phyloP scores from a whole-genome alignment of 1,140 invertebrate species.

The Lasioglossum albipes region DNA sequence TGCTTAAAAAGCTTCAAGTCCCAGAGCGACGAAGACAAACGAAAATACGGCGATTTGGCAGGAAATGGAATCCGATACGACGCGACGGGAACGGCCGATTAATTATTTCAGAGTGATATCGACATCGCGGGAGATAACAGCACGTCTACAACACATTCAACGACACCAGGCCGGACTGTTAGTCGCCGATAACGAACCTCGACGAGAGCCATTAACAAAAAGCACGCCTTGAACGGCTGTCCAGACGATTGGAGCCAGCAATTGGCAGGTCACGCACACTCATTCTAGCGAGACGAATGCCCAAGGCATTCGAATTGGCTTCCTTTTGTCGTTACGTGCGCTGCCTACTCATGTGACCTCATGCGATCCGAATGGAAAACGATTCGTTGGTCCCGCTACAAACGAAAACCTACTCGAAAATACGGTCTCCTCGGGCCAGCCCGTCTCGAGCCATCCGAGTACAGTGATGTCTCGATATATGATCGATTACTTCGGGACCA shows the following conservation, averaged over 20 bases:
- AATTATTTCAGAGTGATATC: conserved; percentile 8
- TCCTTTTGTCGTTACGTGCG: conserved; percentile 51
- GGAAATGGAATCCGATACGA: too few species aligned
- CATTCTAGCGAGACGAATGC: conserved; percentile 46
- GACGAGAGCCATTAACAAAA: conserved; percentile 42
- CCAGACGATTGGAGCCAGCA: conserved; percentile 19
- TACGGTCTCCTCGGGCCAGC: neutral
- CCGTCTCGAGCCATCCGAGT: too few species aligned
- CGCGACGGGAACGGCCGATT: neutral
- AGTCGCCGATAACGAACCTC: conserved; percentile 11
- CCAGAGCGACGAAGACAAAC: too few species aligned
- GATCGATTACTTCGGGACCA: too few species aligned
- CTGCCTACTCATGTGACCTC: conserved; percentile 19
- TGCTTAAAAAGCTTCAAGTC: too few species aligned
- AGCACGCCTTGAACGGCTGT: conserved; percentile 30
- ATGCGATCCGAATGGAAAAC: conserved; percentile 24
- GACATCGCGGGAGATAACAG: conserved; percentile 10
- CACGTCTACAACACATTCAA: conserved; percentile 7
- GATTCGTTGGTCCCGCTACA: conserved; percentile 1
- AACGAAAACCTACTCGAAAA: neutral
- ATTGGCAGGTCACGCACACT: conserved; percentile 57
- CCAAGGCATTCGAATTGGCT: conserved; percentile 51
- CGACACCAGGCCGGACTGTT: neutral
- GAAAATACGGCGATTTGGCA: too few species aligned
- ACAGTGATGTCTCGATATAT: too few species aligned